Percentiles rank a stretch among this genome's conserved stretches.
phyloP scores from a whole-genome alignment of 2,888 invertebrate genomes.

The Philopedon plagiatum region DNA sequence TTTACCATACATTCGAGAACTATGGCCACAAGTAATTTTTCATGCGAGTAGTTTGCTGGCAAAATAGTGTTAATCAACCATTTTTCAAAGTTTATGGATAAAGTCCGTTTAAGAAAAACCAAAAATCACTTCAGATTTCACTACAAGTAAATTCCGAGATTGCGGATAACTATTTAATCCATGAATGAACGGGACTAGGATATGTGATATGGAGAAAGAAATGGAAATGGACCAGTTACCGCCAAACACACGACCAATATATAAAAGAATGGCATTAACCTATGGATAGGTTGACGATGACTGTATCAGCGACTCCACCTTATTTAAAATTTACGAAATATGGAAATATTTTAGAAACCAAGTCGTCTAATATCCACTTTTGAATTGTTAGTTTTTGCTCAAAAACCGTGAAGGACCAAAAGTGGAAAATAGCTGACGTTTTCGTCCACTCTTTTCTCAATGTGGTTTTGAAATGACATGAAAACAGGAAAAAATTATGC shows the following conservation, averaged over 20 bases:
- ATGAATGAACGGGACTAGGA: no score
- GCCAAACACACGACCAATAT: slow-evolving; percentile 52
- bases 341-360: slow-evolving; percentile 7
- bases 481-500: slow-evolving; percentile 16
- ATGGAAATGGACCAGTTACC: slow-evolving; percentile 27
- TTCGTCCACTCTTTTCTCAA: not conserved
- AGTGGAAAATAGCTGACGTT: not conserved
- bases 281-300: slow-evolving; percentile 44
- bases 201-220: no score
- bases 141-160: no score
- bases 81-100: no score
- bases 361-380: not conserved
- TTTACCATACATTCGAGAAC: no score
- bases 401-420: slow-evolving; percentile 19
- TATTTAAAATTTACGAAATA: slow-evolving; percentile 5
- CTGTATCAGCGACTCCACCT: slow-evolving; percentile 15
- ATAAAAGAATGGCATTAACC: slow-evolving; percentile 57
- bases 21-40: no score
- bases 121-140: no score
- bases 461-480: slow-evolving; percentile 23
- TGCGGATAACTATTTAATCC: no score
- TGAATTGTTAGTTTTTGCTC: not conserved
- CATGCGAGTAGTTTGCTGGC: no score
- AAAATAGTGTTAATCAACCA: no score
- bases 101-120: no score